Evolutionary conservation across 2,888 invertebrate genomes (phyloP), one percentile per base, ranked within the genome.

Genomic region (Nebria salina): DNA sequence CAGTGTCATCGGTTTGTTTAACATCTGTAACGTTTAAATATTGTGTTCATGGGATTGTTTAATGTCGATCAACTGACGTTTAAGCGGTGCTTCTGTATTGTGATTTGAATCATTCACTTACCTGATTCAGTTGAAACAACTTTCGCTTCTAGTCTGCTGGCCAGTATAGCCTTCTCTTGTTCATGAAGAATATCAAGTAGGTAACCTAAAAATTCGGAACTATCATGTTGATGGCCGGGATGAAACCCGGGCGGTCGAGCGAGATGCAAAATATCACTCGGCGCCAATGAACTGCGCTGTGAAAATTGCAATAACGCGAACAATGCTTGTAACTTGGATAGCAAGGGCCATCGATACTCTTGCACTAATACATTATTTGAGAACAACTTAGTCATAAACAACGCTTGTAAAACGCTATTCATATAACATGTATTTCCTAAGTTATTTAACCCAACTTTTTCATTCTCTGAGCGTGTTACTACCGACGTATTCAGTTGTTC

Each of bases 391-490:
- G 96, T 95, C 92, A 95, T 94, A 79, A 94, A 94, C 66, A 97
- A 89, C 0, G 96, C 95, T 88, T 97, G 97, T 82, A 96, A 89
- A 1, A 96, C 94, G 87, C 96, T 95, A 89, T 97, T 97, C 94
- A 96, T 95, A 85, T 96, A 97, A 87, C 97, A 97, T 0, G 96
- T 96, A 86, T 96, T 97, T 42, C 96, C 96, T 66, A 96, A 90
- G 90, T 97, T 97, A 65, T 93, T 91, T 26, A 97, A 90, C 1
- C 96, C 96, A 4, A 95, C 94, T 89, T 93, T 92, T 82, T 90
- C 90, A 11, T 89, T 85, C 7, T 87, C 85, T 82, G 87, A 87
- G 65, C 84, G 85, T 72, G 84, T 83, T 15, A 85, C 76, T 11
- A 85, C 83, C 9, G 84, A 82, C 0, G 86, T 83, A 79, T 84